phyloP scores from a whole-genome alignment of 2,888 invertebrate species.

The Nysson spinosus region DNA sequence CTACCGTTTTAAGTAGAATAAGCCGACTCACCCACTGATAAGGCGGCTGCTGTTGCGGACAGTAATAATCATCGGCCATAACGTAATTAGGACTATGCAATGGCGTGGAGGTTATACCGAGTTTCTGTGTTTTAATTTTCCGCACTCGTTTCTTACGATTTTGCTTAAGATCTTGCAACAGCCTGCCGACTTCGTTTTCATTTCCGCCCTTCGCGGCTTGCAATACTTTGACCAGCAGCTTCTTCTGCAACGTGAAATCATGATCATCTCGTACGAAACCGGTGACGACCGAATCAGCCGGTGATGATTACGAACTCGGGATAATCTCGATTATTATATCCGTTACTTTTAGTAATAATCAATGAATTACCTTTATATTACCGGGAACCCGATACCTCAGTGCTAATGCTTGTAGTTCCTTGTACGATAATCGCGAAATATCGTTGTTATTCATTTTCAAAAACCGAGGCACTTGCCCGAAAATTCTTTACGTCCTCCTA shows the following conservation, averaged over 20 bases:
- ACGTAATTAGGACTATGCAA: slow-evolving; percentile 64
- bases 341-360: neutral
- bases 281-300: no score
- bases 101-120: slow-evolving; percentile 61
- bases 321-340: neutral
- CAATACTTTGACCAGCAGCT: slow-evolving; percentile 67
- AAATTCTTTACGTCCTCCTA: slow-evolving; percentile 23
- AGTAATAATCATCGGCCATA: slow-evolving; percentile 68
- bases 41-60: slow-evolving; percentile 60
- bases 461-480: slow-evolving; percentile 13
- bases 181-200: slow-evolving; percentile 60
- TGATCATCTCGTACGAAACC: no score
- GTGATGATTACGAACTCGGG: neutral
- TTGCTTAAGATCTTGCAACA: slow-evolving; percentile 67
- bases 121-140: slow-evolving; percentile 55
- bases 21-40: slow-evolving; percentile 70
- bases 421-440: slow-evolving; percentile 69
- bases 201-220: slow-evolving; percentile 67
- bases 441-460: slow-evolving; percentile 64
- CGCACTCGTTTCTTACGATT: slow-evolving; percentile 68
- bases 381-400: slow-evolving; percentile 69
- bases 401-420: slow-evolving; percentile 71
- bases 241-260: slow-evolving; percentile 61
- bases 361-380: slow-evolving; percentile 70
- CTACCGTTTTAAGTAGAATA: no score